Percentiles rank a stretch among this genome's conserved stretches.
phyloP scores from a whole-genome alignment of 2,797 vertebrate species.

The Bryconaethiops microstoma region DNA sequence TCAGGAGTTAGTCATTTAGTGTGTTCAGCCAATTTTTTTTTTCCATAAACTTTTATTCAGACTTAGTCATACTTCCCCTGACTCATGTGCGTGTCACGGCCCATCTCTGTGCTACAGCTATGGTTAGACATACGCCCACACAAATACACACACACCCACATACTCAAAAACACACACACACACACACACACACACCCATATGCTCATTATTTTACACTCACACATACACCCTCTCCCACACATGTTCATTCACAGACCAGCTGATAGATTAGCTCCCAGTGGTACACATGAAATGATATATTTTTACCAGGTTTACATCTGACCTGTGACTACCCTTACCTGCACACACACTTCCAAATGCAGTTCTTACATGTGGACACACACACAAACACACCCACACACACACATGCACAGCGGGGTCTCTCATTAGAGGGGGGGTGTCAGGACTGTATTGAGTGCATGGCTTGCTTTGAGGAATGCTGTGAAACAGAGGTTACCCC shows the following conservation, averaged over 20 bases:
- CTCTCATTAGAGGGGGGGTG: conserved; percentile 78
- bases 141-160: conserved; percentile 14
- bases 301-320: conserved; percentile 4
- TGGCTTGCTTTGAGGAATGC: conserved; percentile 81
- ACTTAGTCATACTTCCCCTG: conserved; percentile 47
- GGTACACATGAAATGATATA: not conserved
- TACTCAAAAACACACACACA: not conserved
- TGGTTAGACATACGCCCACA: not conserved
- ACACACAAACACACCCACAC: conserved; percentile 16
- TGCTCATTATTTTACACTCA: conserved; percentile 9
- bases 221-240: not conserved
- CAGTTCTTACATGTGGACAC: conserved; percentile 19
- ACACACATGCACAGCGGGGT: conserved; percentile 49
- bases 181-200: not conserved
- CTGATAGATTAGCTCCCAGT: not conserved
- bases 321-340: not conserved
- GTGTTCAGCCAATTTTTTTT: conserved; percentile 8
- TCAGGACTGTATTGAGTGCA: conserved; percentile 79
- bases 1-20: conserved; percentile 41
- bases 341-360: conserved; percentile 25
- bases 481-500: conserved; percentile 76
- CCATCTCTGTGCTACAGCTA: conserved; percentile 26
- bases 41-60: conserved; percentile 39
- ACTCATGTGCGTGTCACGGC: conserved; percentile 38
- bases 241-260: conserved; percentile 13